phyloP scores from a whole-genome alignment of 2,888 invertebrate genomes.

The Pantelozetes paolii region DNA sequence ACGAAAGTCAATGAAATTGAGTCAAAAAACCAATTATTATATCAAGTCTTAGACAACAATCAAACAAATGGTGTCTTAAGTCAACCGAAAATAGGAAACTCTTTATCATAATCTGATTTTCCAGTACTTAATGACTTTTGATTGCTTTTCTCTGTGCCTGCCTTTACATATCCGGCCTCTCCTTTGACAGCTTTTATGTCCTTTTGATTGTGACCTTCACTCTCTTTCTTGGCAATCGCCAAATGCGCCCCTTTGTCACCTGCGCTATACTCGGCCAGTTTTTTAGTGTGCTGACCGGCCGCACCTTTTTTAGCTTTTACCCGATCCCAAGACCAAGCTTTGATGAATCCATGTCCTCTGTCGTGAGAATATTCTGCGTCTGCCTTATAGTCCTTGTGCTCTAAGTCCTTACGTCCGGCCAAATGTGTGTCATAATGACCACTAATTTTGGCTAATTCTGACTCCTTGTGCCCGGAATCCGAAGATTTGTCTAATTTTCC shows the following conservation, averaged over 20 bases:
- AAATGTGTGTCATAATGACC: background rate
- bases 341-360: conserved; percentile 37
- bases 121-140: background rate
- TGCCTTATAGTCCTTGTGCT: background rate
- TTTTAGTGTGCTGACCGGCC: background rate
- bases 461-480: background rate
- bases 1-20: too few relatives aligned
- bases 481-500: background rate
- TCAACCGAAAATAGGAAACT: conserved; percentile 20
- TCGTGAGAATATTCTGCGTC: conserved; percentile 25
- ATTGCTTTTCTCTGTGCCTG: background rate
- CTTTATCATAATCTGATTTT: background rate
- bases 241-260: background rate
- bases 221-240: background rate
- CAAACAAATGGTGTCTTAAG: too few relatives aligned
- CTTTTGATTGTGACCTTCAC: background rate
- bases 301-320: background rate
- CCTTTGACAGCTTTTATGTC: background rate
- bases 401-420: background rate
- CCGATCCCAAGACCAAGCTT: conserved; percentile 40
- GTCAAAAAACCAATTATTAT: too few relatives aligned
- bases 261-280: background rate
- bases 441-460: background rate
- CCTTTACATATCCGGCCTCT: background rate
- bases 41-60: too few relatives aligned